A percentile compares a stretch with the other conserved stretches of the same genome.
Conservation (phyloP, 1,140 invertebrate species). For the Plutomurus gul region DNA sequence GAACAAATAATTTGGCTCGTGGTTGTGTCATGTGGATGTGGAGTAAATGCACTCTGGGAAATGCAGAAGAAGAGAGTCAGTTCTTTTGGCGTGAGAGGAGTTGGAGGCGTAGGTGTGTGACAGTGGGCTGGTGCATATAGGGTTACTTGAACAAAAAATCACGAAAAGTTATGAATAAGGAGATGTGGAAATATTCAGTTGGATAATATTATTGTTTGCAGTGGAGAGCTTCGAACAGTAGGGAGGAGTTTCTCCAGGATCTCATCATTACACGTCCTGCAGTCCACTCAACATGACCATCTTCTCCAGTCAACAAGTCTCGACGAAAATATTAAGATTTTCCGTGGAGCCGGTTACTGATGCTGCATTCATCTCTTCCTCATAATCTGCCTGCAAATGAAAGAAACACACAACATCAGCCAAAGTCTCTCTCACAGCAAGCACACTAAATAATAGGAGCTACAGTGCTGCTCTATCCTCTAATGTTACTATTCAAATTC, state of each 20-base stretch:
- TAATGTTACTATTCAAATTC: no score
- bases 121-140: neutral
- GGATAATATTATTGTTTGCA: neutral
- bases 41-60: neutral
- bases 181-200: neutral
- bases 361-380: constrained; percentile 17
- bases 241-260: constrained; percentile 22
- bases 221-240: neutral
- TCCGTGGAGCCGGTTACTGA: neutral
- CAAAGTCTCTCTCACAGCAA: neutral
- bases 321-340: neutral
- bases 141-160: neutral
- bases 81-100: neutral
- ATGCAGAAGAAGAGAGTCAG: no score
- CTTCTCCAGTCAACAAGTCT: neutral
- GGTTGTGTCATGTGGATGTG: neutral
- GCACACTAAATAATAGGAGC: no score
- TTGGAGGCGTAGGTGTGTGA: constrained; percentile 15
- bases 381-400: constrained; percentile 6
- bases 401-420: neutral
- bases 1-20: neutral
- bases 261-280: constrained; percentile 6
- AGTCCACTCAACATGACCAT: neutral
- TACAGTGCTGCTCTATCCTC: no score
- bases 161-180: constrained; percentile 21